A percentile compares a stretch with the other conserved stretches of the same genome.
phyloP scores from a whole-genome alignment of 2,888 invertebrate genomes.

The Sesia apiformis region DNA sequence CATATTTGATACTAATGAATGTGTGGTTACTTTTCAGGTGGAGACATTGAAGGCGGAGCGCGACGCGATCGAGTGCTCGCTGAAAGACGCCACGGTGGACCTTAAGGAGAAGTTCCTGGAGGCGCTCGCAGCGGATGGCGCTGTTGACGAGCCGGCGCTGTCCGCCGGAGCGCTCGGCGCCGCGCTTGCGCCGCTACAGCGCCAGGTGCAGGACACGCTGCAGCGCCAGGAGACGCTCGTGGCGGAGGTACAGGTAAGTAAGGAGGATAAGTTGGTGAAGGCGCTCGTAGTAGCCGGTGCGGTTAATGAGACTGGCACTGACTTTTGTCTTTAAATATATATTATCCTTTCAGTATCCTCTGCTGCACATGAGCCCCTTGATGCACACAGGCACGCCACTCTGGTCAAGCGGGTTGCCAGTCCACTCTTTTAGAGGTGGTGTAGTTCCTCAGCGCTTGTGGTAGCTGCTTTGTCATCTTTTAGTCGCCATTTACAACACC shows the following conservation, averaged over 20 bases:
- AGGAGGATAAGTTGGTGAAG: too few species aligned
- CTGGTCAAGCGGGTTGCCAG: too few species aligned
- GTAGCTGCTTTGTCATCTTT: too few species aligned
- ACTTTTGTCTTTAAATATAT: too few species aligned
- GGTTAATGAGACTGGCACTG: background rate
- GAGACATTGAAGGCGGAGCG: constrained; percentile 89
- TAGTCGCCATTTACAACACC: too few species aligned
- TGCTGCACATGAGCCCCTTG: too few species aligned
- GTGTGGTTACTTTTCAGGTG: constrained; percentile 53
- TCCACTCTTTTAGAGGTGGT: too few species aligned
- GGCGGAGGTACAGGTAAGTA: constrained; percentile 7
- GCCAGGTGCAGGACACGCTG: constrained; percentile 84
- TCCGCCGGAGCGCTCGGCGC: constrained; percentile 82
- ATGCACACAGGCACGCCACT: too few species aligned
- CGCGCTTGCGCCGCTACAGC: constrained; percentile 84
- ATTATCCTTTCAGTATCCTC: too few species aligned
- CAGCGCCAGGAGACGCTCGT: constrained; percentile 79
- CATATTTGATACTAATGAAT: too few species aligned
- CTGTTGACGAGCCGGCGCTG: constrained; percentile 84
- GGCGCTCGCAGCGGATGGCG: constrained; percentile 84
- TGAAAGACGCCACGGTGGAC: constrained; percentile 85
- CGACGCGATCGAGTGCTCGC: constrained; percentile 89
- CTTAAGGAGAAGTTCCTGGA: constrained; percentile 87
- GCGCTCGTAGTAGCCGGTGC: constrained; percentile 7
- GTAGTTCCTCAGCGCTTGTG: too few species aligned